Percentiles rank a stretch among this genome's conserved stretches.
Evolutionary conservation across 2,797 vertebrate genomes (phyloP).

Genomic region (Tolypeutes matacus): DNA sequence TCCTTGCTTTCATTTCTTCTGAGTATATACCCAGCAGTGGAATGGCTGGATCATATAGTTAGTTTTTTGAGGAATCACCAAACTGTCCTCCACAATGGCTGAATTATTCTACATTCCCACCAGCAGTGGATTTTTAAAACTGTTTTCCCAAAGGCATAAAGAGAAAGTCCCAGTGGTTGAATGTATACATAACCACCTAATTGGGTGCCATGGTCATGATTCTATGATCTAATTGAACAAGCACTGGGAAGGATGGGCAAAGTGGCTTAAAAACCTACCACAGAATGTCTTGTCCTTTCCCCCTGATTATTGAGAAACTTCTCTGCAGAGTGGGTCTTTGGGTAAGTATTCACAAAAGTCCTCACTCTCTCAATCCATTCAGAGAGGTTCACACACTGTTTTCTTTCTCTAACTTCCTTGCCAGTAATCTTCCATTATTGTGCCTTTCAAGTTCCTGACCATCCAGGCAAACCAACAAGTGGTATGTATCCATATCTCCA

Average conservation of each 20-base stretch:
- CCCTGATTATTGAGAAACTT: neutral
- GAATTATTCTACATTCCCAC: no score
- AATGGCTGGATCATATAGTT: no score
- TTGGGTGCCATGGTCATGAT: neutral
- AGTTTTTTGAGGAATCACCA: no score
- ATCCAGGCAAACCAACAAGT: neutral
- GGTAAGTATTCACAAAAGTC: neutral
- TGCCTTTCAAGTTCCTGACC: no score
- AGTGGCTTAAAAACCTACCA: neutral
- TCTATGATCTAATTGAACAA: neutral
- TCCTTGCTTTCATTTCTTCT: no score
- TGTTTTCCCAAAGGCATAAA: neutral
- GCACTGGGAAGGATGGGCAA: neutral
- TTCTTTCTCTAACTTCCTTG: neutral
- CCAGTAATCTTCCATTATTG: neutral
- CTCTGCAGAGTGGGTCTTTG: neutral
- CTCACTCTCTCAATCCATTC: neutral
- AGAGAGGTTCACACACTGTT: neutral
- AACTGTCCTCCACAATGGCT: no score
- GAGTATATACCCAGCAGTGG: no score
- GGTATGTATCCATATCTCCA: neutral
- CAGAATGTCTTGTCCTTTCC: neutral
- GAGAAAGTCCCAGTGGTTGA: neutral
- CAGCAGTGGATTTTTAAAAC: neutral
- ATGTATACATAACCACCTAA: neutral